Evolutionary conservation across 23 tunicate genomes (phyloP), one percentile per base, ranked within the genome.

Genomic region (Phallusia fumigata): DNA sequence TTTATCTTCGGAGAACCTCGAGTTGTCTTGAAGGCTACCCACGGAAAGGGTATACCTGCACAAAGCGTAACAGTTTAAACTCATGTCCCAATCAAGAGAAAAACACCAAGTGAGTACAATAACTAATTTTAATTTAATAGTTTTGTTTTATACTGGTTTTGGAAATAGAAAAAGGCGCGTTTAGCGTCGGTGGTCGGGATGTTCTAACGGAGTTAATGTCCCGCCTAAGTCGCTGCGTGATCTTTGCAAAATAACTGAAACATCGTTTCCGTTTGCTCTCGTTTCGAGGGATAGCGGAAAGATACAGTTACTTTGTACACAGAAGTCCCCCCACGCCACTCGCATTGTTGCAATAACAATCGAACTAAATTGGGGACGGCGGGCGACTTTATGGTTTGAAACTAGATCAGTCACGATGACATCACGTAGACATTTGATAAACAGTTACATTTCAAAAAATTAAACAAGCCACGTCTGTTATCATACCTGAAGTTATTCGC

Each of bases 401-500:
- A 58, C 28, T 58, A 16, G 69, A 58, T 16, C 69, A 40, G 47
- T 40, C 47, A 40, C 8, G 10, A 40, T 40, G 10, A 40, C 47
- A 40, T 40, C 47, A 40, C 47, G 10, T 40, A 10, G 47, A 40
- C 8, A 40, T 40, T 40, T 5, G 47, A 5, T 40, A 3, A 40
- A 40, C 47, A 40, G 10, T 40, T 5, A 40, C 47, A 40, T n/a
- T n/a, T n/a, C n/a, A 40, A 40, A 40, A 10, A 40, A 40, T 40
- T 40, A 40, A 40, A 40, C 47, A 40, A 40, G 10, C 47, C 5
- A 40, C 47, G 10, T 40, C 47, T 3, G 47, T 40, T 40, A 3
- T 5, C 47, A 40, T 40, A 83, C 86, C 51, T 64, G 86, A 83
- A 83, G 16, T 52, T 44, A 19, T 64, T 82, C n/a, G 33, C 13